These are phyloP conservation scores for Nothoprocta pentlandii DNA, from an alignment of 2,113 vertebrate genomes.

Conservation along the genomic window DNA sequence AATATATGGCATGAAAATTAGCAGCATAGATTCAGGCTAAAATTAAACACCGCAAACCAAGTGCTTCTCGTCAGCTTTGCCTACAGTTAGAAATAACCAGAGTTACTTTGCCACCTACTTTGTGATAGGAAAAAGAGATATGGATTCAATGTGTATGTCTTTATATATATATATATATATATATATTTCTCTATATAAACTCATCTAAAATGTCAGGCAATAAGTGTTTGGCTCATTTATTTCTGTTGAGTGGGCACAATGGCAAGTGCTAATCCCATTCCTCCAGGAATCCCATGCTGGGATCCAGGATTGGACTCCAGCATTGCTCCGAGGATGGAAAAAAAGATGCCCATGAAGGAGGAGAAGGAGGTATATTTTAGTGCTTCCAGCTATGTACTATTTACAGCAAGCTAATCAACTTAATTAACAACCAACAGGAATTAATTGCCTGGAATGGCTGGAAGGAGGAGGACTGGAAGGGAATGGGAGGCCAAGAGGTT, in stretches of 20 bases:
- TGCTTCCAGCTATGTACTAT: background rate
- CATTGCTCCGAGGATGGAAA: background rate
- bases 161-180: background rate
- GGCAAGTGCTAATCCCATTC: background rate
- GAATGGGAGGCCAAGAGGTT: background rate
- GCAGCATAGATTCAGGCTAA: background rate
- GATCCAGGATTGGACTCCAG: background rate
- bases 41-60: background rate
- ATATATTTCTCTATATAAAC: background rate
- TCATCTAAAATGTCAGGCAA: background rate
- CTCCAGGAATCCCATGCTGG: background rate
- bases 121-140: fast-evolving
- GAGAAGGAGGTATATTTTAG: background rate
- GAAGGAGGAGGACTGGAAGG: background rate
- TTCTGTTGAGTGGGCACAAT: background rate
- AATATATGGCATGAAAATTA: background rate
- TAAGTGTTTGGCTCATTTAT: background rate
- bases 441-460: background rate
- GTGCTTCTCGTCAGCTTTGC: background rate
- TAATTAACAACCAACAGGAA: background rate
- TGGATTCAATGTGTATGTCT: background rate
- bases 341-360: background rate
- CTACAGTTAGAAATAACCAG: background rate
- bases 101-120: background rate
- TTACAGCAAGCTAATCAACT: background rate